Evolutionary conservation across 2,113 vertebrate species (phyloP).

Genomic region (Indri indri): DNA sequence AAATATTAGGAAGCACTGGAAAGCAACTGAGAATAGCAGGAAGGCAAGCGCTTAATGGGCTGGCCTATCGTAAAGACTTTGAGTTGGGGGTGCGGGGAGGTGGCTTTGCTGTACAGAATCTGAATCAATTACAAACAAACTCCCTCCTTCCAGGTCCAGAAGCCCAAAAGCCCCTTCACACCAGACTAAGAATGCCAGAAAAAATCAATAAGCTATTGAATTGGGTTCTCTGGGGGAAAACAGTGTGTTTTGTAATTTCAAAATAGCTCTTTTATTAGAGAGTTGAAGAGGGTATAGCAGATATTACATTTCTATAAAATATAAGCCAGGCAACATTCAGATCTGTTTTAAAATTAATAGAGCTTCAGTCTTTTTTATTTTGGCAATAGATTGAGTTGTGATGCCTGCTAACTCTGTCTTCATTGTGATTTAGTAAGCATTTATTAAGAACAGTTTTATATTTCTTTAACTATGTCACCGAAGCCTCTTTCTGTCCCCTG

Average conservation of each 20-base stretch:
- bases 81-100: not conserved
- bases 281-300: slow-evolving; percentile 41
- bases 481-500: slow-evolving; percentile 56
- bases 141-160: slow-evolving; percentile 51
- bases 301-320: slow-evolving; percentile 73
- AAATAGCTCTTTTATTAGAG: slow-evolving; percentile 70
- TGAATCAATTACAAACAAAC: slow-evolving; percentile 72
- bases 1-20: slow-evolving; percentile 51
- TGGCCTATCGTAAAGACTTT: not conserved
- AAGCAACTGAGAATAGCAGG: slow-evolving; percentile 45
- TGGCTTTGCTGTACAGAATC: not conserved
- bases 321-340: slow-evolving; percentile 53
- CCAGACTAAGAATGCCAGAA: slow-evolving; percentile 62
- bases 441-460: slow-evolving; percentile 77
- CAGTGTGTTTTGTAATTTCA: slow-evolving; percentile 76
- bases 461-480: slow-evolving; percentile 51
- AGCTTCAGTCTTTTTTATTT: slow-evolving; percentile 75
- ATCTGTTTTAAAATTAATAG: slow-evolving; percentile 74
- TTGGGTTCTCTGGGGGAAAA: slow-evolving; percentile 76
- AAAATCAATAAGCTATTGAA: slow-evolving; percentile 74
- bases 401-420: slow-evolving; percentile 76
- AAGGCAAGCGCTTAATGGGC: slow-evolving; percentile 54
- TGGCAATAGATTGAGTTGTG: slow-evolving; percentile 63
- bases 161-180: slow-evolving; percentile 62
- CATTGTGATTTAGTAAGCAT: slow-evolving; percentile 78